A percentile compares a stretch with the other conserved stretches of the same genome.
Evolutionary conservation across 2,113 vertebrate species (phyloP).

Genomic region (Micronycteris hirsuta): DNA sequence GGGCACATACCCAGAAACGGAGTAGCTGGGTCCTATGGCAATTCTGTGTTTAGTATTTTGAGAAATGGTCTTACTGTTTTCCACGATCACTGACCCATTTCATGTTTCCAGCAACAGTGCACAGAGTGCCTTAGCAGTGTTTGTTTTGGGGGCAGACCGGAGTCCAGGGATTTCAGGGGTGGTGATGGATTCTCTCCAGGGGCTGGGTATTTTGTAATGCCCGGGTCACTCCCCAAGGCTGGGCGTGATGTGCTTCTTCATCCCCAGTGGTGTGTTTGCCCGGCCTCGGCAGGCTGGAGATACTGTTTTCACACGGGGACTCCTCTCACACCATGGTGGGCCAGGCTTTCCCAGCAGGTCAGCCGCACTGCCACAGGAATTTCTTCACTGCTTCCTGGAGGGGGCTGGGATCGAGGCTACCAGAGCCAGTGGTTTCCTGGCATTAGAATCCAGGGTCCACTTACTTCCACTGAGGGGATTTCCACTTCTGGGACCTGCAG

Average conservation of each 20-base stretch:
- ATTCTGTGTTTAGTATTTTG: background rate
- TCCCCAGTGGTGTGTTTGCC: no score
- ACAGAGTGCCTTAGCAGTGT: background rate
- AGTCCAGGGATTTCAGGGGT: background rate
- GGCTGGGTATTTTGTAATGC: background rate
- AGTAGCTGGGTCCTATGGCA: background rate
- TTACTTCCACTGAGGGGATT: background rate
- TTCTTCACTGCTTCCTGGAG: background rate
- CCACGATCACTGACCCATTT: background rate
- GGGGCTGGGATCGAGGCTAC: background rate
- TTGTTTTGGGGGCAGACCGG: background rate
- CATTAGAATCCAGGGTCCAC: background rate
- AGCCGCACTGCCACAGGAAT: background rate
- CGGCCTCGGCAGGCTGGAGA: background rate
- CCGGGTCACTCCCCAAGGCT: background rate
- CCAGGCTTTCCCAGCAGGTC: background rate
- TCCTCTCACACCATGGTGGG: background rate
- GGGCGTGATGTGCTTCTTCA: background rate
- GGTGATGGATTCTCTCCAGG: background rate
- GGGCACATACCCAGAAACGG: background rate
- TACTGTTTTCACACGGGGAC: background rate
- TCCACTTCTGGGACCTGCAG: background rate
- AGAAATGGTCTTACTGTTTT: background rate
- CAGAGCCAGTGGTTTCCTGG: background rate
- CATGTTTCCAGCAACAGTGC: background rate